Evolutionary conservation across 1,140 invertebrate genomes (phyloP), one percentile per base, ranked within the genome.

Genomic region (Dermatophagoides farinae): DNA sequence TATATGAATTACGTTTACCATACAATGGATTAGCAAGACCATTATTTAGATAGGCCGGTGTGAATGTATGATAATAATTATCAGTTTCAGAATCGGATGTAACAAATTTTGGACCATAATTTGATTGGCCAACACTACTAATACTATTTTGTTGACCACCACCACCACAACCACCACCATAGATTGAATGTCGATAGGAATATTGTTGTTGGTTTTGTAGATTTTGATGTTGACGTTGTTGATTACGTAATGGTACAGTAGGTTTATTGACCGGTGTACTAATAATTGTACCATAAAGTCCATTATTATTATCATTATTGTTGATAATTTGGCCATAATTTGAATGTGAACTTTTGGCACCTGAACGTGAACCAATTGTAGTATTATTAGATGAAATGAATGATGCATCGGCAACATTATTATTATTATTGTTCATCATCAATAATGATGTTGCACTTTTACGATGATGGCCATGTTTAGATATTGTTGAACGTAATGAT

Each of bases 1-100:
- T 12, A 25, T 55, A 55, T 39, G 53, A 55, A 44, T 55, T 14
- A 11, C 53, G 23, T n/a, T 44, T 55, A 6, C 53, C 53, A 44
- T 55, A 55, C 9, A 55, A 23, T 55, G 53, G 53, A 55, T 55
- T 55, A 23, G 14, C 12, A 11, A 55, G 31, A 25, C 53, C 53
- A 55, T 55, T 55, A 44, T 55, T 55, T n/a, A 55, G 14, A 44
- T 55, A 55, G 23, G 14, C 25, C 1, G 53, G 53, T 14, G 53
- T 55, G 23, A 55, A 55, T 11, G 53, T 55, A 23, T 55, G 53
- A 25, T 55, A 55, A 25, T 55, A 55, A 31, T 31, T 31, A 23
- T 55, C 53, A 40, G 53, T 55, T 44, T 55, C 53, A 55, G 53
- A 55, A 44, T 55, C 53, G 53, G 53, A 55, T 11, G 53, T 55